These are phyloP conservation scores for Andrena praecox DNA, from an alignment of 2,888 invertebrate species.

Conservation along the genomic window DNA sequence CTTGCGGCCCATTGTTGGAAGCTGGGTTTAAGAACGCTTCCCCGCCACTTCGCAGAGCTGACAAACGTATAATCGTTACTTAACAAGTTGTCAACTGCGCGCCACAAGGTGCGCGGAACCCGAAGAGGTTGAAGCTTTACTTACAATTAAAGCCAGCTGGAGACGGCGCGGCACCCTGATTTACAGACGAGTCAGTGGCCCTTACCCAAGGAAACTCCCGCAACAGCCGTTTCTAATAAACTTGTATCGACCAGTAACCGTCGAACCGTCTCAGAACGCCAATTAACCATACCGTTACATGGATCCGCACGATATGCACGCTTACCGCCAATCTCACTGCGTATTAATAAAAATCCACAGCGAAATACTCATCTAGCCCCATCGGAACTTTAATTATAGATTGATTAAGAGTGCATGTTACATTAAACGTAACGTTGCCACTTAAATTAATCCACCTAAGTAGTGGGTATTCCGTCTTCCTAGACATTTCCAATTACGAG, in stretches of 20 bases:
- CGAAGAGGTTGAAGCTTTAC: not conserved
- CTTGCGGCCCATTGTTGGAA: not conserved
- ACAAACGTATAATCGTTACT: not conserved
- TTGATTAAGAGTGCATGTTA: not conserved
- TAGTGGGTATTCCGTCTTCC: too few species aligned
- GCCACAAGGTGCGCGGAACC: not conserved
- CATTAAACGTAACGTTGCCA: not conserved
- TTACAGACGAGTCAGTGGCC: slow-evolving; percentile 52
- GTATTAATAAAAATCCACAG: slow-evolving; percentile 3
- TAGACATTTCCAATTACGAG: too few species aligned
- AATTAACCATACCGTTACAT: slow-evolving; percentile 38
- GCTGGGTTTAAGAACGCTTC: too few species aligned
- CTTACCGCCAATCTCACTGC: slow-evolving; percentile 19
- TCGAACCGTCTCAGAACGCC: slow-evolving; percentile 10
- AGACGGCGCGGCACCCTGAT: slow-evolving; percentile 51
- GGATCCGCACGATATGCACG: slow-evolving; percentile 49
- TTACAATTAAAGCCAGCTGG: not conserved
- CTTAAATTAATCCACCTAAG: too few species aligned
- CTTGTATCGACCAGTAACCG: slow-evolving; percentile 16
- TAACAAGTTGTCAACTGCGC: not conserved
- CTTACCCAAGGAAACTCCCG: slow-evolving; percentile 13
- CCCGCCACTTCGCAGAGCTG: too few species aligned
- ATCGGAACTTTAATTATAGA: not conserved
- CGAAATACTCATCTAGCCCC: not conserved
- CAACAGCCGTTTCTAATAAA: not conserved